These are phyloP conservation scores for Euthynnus affinis DNA, from an alignment of 2,797 vertebrate genomes.

Conservation along the genomic window DNA sequence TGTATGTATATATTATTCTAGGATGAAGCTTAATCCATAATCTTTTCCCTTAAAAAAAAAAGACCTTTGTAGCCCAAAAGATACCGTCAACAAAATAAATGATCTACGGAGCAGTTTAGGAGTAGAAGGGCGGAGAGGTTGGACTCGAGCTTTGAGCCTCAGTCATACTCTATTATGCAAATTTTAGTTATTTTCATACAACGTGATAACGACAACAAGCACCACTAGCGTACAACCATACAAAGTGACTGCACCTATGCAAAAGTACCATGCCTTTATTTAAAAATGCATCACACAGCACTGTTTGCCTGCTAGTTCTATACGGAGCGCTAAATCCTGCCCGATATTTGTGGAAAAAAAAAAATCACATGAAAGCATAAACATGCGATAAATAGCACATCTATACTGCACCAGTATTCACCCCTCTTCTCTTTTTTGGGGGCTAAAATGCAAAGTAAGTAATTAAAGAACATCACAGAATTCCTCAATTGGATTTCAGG, in stretches of 20 bases:
- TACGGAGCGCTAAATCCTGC: background rate
- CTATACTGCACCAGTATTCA: background rate
- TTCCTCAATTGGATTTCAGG: background rate
- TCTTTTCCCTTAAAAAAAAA: background rate
- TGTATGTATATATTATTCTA: background rate
- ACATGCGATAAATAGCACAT: background rate
- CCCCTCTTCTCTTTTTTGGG: background rate
- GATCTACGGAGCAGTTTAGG: background rate
- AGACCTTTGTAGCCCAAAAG: background rate
- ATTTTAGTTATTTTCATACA: constrained; percentile 35
- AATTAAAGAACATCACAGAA: background rate
- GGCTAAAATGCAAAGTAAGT: background rate
- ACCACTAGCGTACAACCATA: background rate
- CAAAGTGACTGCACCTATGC: background rate
- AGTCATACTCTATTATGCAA: constrained; percentile 26
- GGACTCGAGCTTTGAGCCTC: background rate
- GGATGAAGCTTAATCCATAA: background rate
- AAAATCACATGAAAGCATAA: background rate
- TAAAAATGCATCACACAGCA: background rate
- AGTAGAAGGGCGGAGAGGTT: background rate
- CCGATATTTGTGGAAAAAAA: background rate
- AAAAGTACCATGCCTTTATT: constrained; percentile 11
- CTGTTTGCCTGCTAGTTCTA: background rate
- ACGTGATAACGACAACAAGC: constrained; percentile 8
- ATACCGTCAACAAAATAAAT: background rate